Conservation (phyloP, 2,113 vertebrate genomes). For the Anguilla japonica region DNA sequence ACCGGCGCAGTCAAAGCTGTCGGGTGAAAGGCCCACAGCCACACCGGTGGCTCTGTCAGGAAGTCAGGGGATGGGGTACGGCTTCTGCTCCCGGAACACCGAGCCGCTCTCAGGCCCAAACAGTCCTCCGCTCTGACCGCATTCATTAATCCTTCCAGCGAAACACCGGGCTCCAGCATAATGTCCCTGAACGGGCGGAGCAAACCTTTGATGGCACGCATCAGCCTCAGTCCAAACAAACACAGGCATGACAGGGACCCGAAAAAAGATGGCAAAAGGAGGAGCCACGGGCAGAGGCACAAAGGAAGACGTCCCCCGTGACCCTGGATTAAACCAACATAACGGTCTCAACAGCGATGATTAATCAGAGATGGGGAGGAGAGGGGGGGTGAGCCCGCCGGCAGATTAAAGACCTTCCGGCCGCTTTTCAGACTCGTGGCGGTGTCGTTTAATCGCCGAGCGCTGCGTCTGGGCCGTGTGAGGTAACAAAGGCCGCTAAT, state of each 20-base stretch:
- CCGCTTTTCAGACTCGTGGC: neutral
- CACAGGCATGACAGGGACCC: neutral
- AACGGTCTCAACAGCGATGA: neutral
- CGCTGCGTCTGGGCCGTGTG: constrained; percentile 64
- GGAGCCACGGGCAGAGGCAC: neutral
- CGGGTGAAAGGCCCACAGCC: no score
- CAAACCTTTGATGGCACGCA: neutral
- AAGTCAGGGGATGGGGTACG: neutral
- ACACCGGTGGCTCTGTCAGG: neutral
- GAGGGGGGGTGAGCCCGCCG: neutral
- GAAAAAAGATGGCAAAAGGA: neutral
- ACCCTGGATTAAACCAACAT: neutral
- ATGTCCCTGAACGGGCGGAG: neutral
- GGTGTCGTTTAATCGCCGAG: constrained; percentile 25
- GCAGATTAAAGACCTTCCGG: neutral
- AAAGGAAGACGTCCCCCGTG: neutral
- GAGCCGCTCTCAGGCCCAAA: neutral
- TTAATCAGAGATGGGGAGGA: neutral
- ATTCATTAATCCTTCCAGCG: neutral
- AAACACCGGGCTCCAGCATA: neutral
- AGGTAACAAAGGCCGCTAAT: constrained; percentile 69
- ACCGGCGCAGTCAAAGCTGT: neutral
- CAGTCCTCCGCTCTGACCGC: neutral
- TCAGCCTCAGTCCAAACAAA: neutral
- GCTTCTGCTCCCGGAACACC: neutral